phyloP scores from a whole-genome alignment of 2,797 vertebrate genomes.

The Ammospiza maritima region DNA sequence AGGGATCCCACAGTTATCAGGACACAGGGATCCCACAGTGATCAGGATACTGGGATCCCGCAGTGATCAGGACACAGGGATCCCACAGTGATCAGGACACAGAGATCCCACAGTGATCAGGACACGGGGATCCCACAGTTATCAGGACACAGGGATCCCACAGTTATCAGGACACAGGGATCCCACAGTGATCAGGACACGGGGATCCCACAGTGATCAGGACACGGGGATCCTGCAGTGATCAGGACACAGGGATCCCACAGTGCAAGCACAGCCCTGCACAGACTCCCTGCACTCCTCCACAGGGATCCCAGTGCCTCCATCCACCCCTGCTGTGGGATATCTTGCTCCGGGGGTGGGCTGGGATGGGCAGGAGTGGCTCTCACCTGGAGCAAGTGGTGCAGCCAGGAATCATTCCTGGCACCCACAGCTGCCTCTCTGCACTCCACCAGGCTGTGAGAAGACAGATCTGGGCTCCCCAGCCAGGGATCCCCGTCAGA shows the following conservation, averaged over 20 bases:
- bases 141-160: too few species aligned
- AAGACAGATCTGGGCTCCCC: not conserved
- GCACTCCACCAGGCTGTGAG: not conserved
- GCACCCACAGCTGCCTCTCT: not conserved
- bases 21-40: not conserved
- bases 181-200: too few species aligned
- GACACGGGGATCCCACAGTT: fast-evolving
- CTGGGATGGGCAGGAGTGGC: fast-evolving
- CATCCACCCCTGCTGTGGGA: not conserved
- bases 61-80: too few species aligned
- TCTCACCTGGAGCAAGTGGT: not conserved
- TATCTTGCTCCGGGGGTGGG: fast-evolving
- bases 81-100: not conserved
- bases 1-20: not conserved
- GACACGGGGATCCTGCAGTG: not conserved
- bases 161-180: too few species aligned
- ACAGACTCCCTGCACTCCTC: not conserved
- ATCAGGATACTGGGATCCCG: too few species aligned
- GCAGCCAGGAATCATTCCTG: not conserved
- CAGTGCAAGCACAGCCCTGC: not conserved
- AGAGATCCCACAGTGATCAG: not conserved
- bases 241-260: not conserved
- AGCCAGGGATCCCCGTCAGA: not conserved
- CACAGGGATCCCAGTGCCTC: fast-evolving
- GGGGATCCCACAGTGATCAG: not conserved